Conservation (phyloP, 2,888 invertebrate genomes). For the Belgica antarctica region DNA sequence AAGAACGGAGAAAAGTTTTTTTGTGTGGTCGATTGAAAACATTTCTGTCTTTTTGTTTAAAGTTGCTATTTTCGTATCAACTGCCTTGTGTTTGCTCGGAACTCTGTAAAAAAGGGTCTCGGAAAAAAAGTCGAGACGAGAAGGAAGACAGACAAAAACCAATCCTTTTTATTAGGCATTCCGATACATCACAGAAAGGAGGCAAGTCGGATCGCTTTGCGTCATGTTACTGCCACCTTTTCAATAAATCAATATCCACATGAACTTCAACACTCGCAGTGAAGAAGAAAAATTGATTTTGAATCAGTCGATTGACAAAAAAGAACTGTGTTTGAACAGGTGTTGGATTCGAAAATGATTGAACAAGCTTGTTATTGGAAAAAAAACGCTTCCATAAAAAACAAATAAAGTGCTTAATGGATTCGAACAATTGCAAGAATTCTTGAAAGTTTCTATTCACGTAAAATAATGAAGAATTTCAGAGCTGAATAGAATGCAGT, state of each 20-base stretch:
- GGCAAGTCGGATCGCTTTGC: not conserved
- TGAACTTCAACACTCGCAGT: not conserved
- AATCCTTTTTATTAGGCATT: not conserved
- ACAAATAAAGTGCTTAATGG: too few relatives aligned
- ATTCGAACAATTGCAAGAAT: too few relatives aligned
- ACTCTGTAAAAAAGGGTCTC: not conserved
- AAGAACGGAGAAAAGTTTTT: not conserved
- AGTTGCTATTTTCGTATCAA: constrained; percentile 5
- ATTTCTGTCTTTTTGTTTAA: not conserved
- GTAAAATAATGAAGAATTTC: not conserved
- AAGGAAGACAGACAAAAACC: not conserved
- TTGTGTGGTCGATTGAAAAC: not conserved
- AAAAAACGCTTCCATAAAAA: too few relatives aligned
- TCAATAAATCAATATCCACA: constrained; percentile 6
- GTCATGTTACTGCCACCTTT: constrained; percentile 6
- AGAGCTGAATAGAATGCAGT: not conserved
- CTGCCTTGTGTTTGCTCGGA: constrained; percentile 6
- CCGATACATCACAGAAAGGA: not conserved
- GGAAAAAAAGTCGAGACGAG: not conserved
- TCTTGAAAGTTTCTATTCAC: too few relatives aligned
- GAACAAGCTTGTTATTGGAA: too few relatives aligned
- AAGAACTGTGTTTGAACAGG: too few relatives aligned
- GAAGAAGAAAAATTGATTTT: not conserved
- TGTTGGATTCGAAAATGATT: too few relatives aligned
- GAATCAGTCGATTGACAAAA: too few relatives aligned